A percentile compares a stretch with the other conserved stretches of the same genome.
phyloP scores from a whole-genome alignment of 2,888 invertebrate genomes.

The Stenoptilia bipunctidactyla region DNA sequence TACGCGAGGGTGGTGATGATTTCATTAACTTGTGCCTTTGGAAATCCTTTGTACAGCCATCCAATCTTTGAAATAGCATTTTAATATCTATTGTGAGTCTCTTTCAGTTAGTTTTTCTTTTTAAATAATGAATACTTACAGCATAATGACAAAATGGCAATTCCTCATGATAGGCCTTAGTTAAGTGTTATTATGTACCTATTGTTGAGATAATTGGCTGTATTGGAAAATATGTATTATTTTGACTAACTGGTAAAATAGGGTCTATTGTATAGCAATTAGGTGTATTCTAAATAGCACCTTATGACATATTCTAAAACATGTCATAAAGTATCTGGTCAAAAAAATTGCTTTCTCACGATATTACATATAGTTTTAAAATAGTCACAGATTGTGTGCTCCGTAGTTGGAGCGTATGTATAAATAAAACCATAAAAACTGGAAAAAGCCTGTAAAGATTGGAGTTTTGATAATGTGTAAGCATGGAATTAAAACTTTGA shows the following conservation, averaged over 20 bases:
- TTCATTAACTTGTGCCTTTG: slow-evolving; percentile 40
- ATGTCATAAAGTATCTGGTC: slow-evolving; percentile 36
- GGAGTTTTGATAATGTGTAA: slow-evolving; percentile 40
- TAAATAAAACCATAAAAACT: slow-evolving; percentile 62
- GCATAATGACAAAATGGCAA: slow-evolving; percentile 32
- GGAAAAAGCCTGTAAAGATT: slow-evolving; percentile 52
- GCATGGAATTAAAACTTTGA: slow-evolving; percentile 55
- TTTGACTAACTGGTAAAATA: slow-evolving; percentile 27
- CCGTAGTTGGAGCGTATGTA: slow-evolving; percentile 45
- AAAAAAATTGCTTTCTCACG: slow-evolving; percentile 45
- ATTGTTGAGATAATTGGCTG: slow-evolving; percentile 34
- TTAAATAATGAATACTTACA: slow-evolving; percentile 15
- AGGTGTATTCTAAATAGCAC: slow-evolving; percentile 18
- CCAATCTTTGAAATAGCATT: slow-evolving; percentile 28
- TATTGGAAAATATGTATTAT: slow-evolving; percentile 25
- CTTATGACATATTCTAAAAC: slow-evolving; percentile 46
- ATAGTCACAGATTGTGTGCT: slow-evolving; percentile 49
- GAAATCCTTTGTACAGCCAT: slow-evolving; percentile 38
- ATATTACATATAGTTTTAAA: slow-evolving; percentile 38
- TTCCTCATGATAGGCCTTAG: slow-evolving; percentile 30
- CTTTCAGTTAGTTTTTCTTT: background rate
- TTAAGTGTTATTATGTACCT: slow-evolving; percentile 36
- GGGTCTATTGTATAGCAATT: slow-evolving; percentile 26
- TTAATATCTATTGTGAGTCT: slow-evolving; percentile 21
- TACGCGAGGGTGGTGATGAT: slow-evolving; percentile 2